Evolutionary conservation across 1,140 invertebrate genomes (phyloP), one percentile per base, ranked within the genome.

Genomic region (Parapsyche elsis): DNA sequence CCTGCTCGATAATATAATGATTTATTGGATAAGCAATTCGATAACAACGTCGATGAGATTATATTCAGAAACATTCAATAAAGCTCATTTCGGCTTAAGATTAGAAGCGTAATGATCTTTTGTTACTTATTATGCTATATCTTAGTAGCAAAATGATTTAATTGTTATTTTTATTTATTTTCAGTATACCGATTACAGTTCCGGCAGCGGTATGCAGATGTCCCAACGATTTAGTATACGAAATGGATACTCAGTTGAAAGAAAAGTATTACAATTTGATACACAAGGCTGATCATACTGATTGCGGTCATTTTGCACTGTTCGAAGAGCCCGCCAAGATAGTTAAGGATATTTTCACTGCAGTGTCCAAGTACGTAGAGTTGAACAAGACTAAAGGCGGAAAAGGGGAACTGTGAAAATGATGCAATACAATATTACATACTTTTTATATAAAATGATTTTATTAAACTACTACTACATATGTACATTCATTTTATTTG

Each of bases 221-320:
- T 84, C 89, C 49, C 9, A 75, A 94, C 61, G 94, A 95, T 85
- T 67, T 95, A 0, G 0, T 85, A 0, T 91, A 92, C 75, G 79
- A 85, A 12, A 89, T 93, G 0, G 90, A 93, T 74, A 90, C 87
- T 59, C 84, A 93, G 10, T 81, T 95, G 1, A 86, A 87, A 67
- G 86, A 89, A 0, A 92, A 90, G 83, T 95, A 89, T 83, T 84
- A 82, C 0, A 93, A 94, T 84, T 81, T 95, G 9, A 87, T 94
- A 4, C 91, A 92, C 49, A 90, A 90, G 1, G 93, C 88, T 0
- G 88, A 92, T 76, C 82, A 91, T 23, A 81, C 88, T 2, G 88
- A 90, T 12, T 95, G 95, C 1, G 96, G 96, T 2, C 96, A 98
- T 87, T 98, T 97, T 85, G 93, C 93, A 9, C 95, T 94, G 0